Percentiles rank a stretch among this genome's conserved stretches.
phyloP scores from a whole-genome alignment of 2,113 vertebrate species.

The Cottus gobio region DNA sequence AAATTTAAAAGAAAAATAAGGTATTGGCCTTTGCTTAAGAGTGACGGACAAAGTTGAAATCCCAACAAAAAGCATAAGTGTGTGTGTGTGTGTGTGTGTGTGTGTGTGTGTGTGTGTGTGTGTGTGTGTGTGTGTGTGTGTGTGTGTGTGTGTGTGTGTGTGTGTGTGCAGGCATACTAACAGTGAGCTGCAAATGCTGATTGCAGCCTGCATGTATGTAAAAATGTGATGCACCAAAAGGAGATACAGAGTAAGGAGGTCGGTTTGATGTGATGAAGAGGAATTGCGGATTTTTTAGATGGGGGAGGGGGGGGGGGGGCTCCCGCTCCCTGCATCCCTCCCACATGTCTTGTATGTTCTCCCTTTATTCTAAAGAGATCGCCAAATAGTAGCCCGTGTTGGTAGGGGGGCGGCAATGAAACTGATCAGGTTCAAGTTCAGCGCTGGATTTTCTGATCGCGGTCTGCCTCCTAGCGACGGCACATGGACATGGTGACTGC shows the following conservation, averaged over 20 bases:
- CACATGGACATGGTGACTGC: conserved; percentile 72
- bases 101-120: conserved; percentile 16
- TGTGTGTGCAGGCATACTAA: conserved; percentile 26
- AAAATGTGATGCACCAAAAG: conserved; percentile 42
- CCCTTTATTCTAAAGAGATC: conserved; percentile 79
- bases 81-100: neutral
- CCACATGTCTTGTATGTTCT: conserved; percentile 59
- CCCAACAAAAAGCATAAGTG: conserved; percentile 2
- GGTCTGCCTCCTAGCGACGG: conserved; percentile 96
- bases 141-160: conserved; percentile 12
- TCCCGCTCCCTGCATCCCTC: neutral
- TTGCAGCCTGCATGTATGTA: conserved; percentile 32
- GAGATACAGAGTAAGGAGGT: conserved; percentile 14
- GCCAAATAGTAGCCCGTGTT: conserved; percentile 72
- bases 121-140: neutral
- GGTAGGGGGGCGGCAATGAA: conserved; percentile 81
- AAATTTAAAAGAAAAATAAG: neutral
- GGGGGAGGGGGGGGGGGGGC: neutral
- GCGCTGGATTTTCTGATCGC: conserved; percentile 89
- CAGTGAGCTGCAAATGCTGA: conserved; percentile 29
- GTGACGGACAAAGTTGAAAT: conserved; percentile 2
- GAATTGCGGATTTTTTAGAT: conserved; percentile 11
- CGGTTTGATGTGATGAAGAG: conserved; percentile 51
- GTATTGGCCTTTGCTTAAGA: conserved; percentile 8
- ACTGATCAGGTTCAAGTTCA: conserved; percentile 91